phyloP scores from a whole-genome alignment of 2,888 invertebrate species.

The Charanyca ferruginea region DNA sequence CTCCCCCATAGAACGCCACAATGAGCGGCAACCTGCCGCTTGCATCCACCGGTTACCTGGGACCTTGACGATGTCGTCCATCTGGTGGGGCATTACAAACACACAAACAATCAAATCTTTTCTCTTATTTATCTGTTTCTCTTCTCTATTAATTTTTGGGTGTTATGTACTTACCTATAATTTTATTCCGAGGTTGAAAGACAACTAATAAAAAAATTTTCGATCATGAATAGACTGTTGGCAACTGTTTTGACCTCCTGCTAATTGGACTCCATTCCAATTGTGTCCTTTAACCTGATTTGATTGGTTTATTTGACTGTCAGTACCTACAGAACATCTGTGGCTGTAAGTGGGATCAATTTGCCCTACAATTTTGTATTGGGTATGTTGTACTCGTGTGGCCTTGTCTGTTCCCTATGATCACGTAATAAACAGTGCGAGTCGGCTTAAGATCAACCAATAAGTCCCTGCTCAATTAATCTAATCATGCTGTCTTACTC shows the following conservation, averaged over 20 bases:
- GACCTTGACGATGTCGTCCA: too few species aligned
- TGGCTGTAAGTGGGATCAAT: slow-evolving; percentile 18
- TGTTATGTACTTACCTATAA: too few species aligned
- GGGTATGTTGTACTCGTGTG: background rate
- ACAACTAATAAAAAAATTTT: background rate
- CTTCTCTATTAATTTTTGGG: too few species aligned
- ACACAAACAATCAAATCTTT: too few species aligned
- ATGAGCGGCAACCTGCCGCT: too few species aligned
- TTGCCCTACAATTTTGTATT: slow-evolving; percentile 32
- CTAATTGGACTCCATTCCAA: slow-evolving; percentile 19
- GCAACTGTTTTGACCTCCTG: slow-evolving; percentile 26
- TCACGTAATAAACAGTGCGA: background rate
- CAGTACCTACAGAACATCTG: slow-evolving; percentile 22
- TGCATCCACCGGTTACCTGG: too few species aligned
- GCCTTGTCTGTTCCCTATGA: slow-evolving; percentile 11
- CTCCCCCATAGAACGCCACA: too few species aligned
- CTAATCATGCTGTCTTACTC: background rate
- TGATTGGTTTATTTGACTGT: slow-evolving; percentile 40
- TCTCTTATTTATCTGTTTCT: too few species aligned
- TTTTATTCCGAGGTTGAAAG: background rate
- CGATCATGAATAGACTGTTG: too few species aligned
- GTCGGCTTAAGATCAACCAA: background rate
- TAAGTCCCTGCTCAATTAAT: background rate
- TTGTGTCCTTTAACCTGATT: slow-evolving; percentile 22
- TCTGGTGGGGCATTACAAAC: too few species aligned